A percentile compares a stretch with the other conserved stretches of the same genome.
These are phyloP conservation scores for Pyrrhia umbra DNA, from an alignment of 2,888 invertebrate species.

Conservation along the genomic window DNA sequence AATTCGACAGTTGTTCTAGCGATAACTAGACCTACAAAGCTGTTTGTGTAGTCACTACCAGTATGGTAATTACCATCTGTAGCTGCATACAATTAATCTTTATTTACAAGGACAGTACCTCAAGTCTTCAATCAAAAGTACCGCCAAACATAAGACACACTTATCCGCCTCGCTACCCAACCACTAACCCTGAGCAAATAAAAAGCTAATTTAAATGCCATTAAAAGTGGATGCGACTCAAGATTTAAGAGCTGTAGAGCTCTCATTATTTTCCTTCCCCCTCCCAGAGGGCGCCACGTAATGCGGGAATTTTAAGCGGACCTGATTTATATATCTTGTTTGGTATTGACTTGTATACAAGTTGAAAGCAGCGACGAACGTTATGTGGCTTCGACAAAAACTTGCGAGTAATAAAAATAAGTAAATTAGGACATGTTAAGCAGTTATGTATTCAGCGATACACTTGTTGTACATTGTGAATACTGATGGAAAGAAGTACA, in stretches of 20 bases:
- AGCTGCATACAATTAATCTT: background rate
- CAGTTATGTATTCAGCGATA: no score
- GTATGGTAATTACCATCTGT: no score
- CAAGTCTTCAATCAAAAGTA: conserved; percentile 26
- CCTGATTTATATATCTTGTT: conserved; percentile 65
- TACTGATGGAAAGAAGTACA: no score
- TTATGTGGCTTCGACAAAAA: background rate
- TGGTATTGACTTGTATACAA: conserved; percentile 56
- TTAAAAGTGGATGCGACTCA: conserved; percentile 85
- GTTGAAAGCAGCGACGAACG: conserved; percentile 3
- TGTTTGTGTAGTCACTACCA: no score
- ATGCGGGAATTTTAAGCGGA: conserved; percentile 66
- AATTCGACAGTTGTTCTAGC: no score
- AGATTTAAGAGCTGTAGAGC: conserved; percentile 76
- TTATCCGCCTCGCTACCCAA: conserved; percentile 29
- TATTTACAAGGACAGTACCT: background rate
- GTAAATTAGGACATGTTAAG: no score
- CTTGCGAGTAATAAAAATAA: no score
- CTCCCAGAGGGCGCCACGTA: conserved; percentile 59
- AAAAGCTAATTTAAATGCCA: conserved; percentile 89
- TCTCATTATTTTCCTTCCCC: conserved; percentile 64
- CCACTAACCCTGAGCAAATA: conserved; percentile 78
- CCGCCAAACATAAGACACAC: conserved; percentile 28
- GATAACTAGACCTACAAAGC: no score
- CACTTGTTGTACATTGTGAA: no score